Evolutionary conservation across 2,888 invertebrate species (phyloP), one percentile per base, ranked within the genome.

Genomic region (Xiphydria camelus): DNA sequence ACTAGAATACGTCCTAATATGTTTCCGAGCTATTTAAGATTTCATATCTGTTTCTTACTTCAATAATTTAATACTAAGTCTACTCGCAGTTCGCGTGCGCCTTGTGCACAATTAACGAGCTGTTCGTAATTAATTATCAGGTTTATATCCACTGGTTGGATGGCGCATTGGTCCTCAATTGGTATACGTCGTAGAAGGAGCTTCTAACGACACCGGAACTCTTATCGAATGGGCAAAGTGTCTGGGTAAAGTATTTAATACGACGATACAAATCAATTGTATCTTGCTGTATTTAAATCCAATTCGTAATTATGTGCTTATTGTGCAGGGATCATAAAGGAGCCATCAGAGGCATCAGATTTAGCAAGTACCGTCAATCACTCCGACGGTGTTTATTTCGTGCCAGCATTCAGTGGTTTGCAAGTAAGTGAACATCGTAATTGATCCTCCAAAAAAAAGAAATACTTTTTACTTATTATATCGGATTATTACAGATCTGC

Each of bases 81-180:
- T n/a, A n/a, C n/a, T n/a, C n/a, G n/a, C n/a, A n/a, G n/a, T n/a
- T n/a, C n/a, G n/a, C n/a, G n/a, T n/a, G n/a, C n/a, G n/a, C n/a
- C n/a, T n/a, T n/a, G n/a, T n/a, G n/a, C n/a, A n/a, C n/a, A 18
- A 5, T 33, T 15, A 37, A n/a, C 15, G 31, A 17, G 31, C 33
- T 22, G 6, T 29, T 33, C 20, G 9, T 20, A 31, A 21, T 51
- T 61, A 41, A 45, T 59, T n/a, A n/a, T n/a, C n/a, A 83, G 85
- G 94, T 1, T 80, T 95, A 23, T 95, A 95, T 77, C 97, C 98
- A 0, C 77, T 97, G 17, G 88, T 97, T 22, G 96, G 88, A 0
- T 98, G 97, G 96, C 80, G 80, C 54, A 77, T 84, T 22, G 77
- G 79, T 3, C 73, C 78, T 12, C 80, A 84, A 57, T 61, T 82